These are phyloP conservation scores for Aix galericulata DNA, from an alignment of 2,113 vertebrate genomes.

Conservation along the genomic window DNA sequence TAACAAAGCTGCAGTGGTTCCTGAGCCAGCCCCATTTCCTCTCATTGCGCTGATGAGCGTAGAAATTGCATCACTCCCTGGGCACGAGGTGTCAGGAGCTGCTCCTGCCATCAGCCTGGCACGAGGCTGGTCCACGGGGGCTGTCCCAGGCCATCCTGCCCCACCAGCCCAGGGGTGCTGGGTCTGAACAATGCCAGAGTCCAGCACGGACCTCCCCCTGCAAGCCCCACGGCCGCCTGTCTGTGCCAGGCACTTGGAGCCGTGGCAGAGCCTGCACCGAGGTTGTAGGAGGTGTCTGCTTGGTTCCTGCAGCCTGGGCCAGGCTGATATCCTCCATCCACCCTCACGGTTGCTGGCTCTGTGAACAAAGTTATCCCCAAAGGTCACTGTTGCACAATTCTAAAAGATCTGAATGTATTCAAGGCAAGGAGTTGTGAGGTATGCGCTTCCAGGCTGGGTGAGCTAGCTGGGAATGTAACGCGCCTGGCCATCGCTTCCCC, in stretches of 20 bases:
- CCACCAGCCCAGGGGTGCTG: background rate
- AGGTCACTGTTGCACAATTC: background rate
- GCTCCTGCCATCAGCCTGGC: too few relatives aligned
- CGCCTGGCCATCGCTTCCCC: background rate
- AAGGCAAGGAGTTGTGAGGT: background rate
- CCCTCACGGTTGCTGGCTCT: background rate
- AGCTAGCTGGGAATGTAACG: background rate
- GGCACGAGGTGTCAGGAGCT: background rate
- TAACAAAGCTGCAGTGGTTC: background rate
- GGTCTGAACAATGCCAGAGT: background rate
- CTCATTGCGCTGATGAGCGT: fast-evolving
- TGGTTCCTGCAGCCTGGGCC: background rate
- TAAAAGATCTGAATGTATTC: background rate
- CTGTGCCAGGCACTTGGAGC: background rate
- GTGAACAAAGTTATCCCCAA: background rate
- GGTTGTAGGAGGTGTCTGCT: background rate
- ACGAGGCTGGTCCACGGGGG: background rate
- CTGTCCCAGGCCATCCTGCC: background rate
- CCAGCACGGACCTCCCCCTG: background rate
- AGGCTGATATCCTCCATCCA: background rate
- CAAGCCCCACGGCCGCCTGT: background rate
- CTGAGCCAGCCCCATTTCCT: background rate
- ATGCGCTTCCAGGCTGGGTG: background rate
- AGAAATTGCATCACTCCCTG: background rate
- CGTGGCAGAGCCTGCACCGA: background rate